Evolutionary conservation across 2,888 invertebrate genomes (phyloP), one percentile per base, ranked within the genome.

Genomic region (Cerastis rubricosa): DNA sequence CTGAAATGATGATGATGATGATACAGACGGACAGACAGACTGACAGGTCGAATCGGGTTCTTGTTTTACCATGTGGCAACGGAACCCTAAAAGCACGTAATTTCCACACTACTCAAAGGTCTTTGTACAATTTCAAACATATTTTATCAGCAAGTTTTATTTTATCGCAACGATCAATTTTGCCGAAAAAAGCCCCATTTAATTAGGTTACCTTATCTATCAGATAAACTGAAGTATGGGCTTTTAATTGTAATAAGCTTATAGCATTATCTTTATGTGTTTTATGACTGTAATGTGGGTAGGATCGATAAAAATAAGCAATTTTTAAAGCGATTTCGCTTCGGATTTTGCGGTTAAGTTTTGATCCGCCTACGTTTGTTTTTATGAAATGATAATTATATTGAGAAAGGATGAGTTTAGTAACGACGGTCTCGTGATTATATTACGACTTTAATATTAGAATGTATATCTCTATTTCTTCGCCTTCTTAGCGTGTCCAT

Each of bases 181-280:
- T 11, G 70, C 77, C 78, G 66, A 85, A 85, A 87, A 77, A 49
- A 19, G 59, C 45, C 17, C 25, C 25, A 72, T 83, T 74, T 77
- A 83, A 87, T 87, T 79, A 80, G 72, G 64, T 85, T 83, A 67
- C 40, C 64, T 73, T 85, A 87, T 86, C 86, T 63, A 2, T 0
- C 40, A 40, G 81, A 85, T 85, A 85, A 72, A 67, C 51, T 78
- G 54, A 57, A 76, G 78, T 76, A 79, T 71, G 9, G 8, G 74
- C 59, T 76, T 76, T 75, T 83, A 75, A 71, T 71, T 71, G 67
- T 76, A 74, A 83, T 85, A 83, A 59, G 76, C 35, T 35, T 71
- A 72, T n/a, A 65, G 47, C 14, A 12, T 73, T 82, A 78, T 85
- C 75, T 73, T 47, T 2, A 65, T 73, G 49, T 51, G 45, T 67